These are phyloP conservation scores for Prunella fulvescens DNA, from an alignment of 2,113 vertebrate species.

Conservation along the genomic window DNA sequence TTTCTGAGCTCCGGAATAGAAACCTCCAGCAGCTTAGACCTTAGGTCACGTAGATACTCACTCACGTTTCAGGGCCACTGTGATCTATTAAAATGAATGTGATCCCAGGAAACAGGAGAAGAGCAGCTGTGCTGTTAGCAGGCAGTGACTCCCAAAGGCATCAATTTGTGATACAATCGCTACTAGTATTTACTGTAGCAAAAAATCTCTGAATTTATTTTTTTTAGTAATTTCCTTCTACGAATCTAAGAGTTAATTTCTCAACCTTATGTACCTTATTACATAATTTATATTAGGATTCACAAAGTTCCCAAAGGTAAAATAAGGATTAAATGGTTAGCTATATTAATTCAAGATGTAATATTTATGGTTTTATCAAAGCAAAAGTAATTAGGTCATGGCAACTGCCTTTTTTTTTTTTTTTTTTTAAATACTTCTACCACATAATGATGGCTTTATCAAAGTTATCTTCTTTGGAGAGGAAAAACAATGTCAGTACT, in stretches of 20 bases:
- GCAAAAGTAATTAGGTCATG: not conserved
- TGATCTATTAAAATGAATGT: not conserved
- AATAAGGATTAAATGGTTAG: not conserved
- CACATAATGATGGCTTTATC: not conserved
- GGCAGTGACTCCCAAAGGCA: not conserved
- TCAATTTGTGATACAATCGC: not conserved
- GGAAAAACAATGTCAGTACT: not conserved
- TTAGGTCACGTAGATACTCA: fast-evolving
- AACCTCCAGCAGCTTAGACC: not conserved
- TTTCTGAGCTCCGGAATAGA: not conserved
- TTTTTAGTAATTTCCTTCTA: not conserved
- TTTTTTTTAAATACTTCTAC: not conserved
- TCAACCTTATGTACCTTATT: not conserved
- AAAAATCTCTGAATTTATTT: not conserved
- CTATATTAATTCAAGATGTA: not conserved
- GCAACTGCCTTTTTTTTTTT: not conserved
- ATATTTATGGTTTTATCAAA: not conserved
- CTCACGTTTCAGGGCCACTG: not conserved
- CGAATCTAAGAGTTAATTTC: not conserved
- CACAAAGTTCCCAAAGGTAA: not conserved
- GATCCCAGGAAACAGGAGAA: not conserved
- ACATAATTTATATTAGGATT: not conserved
- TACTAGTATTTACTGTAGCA: not conserved
- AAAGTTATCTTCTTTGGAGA: not conserved
- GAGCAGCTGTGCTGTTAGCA: not conserved